Evolutionary conservation across 2,113 vertebrate genomes (phyloP), one percentile per base, ranked within the genome.

Genomic region (Passer montanus): DNA sequence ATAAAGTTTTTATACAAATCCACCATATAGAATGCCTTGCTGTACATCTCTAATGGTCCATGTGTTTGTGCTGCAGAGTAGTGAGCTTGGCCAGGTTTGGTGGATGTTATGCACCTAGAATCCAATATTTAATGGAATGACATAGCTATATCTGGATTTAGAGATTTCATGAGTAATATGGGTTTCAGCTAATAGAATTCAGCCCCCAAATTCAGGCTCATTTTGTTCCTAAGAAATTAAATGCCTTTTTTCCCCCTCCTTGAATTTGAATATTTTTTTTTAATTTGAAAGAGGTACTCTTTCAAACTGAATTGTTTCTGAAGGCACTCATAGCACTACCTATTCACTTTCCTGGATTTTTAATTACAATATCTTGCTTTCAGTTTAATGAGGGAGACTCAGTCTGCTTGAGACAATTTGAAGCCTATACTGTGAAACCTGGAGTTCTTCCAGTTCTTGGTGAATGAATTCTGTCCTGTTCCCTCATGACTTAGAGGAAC

Each of bases 171-270:
- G 27, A 68, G 15, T 64, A 49, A 55, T 47, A 55, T 41, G 13
- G 10, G 5, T 5, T 83, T 68, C 28, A 68, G 19, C 11, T 89
- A 49, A 69, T 12, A 72, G 12, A 84, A 69, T 47, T 72, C 14
- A 64, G 7, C n/a, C 11, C 18, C 72, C 26, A 67, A 68, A n/a
- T 89, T 86, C 30, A 68, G 8, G 27, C 12, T 74, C 18, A 27
- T 41, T 90, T 88, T 74, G 2, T 47, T 81, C 15, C 41, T 43
- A 58, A 39, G 24, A 74, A 49, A 66, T 49, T 37, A 52, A 74
- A 63, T 58, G 2, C 3, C 0, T 22, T 60, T 46, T 53, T 21
- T n/a, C 4, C 2, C 6, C 17, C 26, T 59, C 3, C 18, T 56
- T 49, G 6, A 66, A 44, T 79, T 58, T 59, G 20, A 87, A 20